Evolutionary conservation across 2,888 invertebrate species (phyloP), one percentile per base, ranked within the genome.

Genomic region (Liopterus haemorrhoidalis): DNA sequence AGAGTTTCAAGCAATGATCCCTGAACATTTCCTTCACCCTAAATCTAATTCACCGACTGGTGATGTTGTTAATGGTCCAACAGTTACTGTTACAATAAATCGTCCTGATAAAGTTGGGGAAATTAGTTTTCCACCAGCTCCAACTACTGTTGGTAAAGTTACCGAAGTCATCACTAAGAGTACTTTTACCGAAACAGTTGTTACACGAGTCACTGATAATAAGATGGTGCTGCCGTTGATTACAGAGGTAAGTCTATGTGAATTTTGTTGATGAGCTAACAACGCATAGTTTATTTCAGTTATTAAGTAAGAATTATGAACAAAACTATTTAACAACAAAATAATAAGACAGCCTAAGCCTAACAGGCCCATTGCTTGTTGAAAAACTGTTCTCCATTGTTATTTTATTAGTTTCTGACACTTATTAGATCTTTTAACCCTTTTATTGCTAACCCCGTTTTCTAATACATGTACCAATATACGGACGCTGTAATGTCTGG

Each of bases 161-260:
- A 92, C 91, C 58, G 93, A 93, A 76, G 89, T 87, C 70, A 88
- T 93, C 77, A 93, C 92, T 70, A 92, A 91, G 80, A 89, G 91
- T 66, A 92, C 92, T 58, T 85, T 91, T 76, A 92, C 92, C 64
- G 92, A 93, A 77, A 92, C 91, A 55, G 89, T 90, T 58, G 91
- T 92, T 73, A 93, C 92, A 59, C 78, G 93, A 66, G 82, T 92
- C 72, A 93, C 93, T 61, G 90, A 92, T 74, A 93, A 93, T 77
- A 81, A 84, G 69, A 80, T 88, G 74, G 78, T 82, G 69, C 81
- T 78, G 70, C 87, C 88, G 63, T 76, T 90, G 70, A 84, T 89
- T 71, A 82, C 85, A 67, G 91, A 92, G 90, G 92, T 91, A 82
- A 70, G 75, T 70, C 11, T 28, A n/a, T 6, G 5, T 31, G 31